Evolutionary conservation across 1,140 invertebrate species (phyloP), one percentile per base, ranked within the genome.

Genomic region (Rhyacophila brunnea): DNA sequence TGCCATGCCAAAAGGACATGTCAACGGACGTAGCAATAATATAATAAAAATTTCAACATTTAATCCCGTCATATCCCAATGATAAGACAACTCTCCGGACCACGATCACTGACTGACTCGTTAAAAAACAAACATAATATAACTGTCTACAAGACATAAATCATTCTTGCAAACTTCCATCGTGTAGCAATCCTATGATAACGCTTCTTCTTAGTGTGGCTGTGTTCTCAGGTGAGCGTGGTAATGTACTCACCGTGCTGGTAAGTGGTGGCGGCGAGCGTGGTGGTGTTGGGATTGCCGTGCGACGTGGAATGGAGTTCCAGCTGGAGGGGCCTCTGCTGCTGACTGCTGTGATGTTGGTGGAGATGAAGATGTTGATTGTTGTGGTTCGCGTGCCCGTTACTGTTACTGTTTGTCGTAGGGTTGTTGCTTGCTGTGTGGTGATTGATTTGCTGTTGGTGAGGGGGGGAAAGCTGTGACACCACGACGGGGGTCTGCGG

Each of bases 401-500:
- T 80, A 66, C n/a, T n/a, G n/a, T n/a, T n/a, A n/a, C n/a, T n/a
- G n/a, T n/a, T n/a, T n/a, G n/a, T n/a, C 70, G 83, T 68, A 80
- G 81, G 70, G 75, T 81, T 66, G 23, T 28, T 28, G 23, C 23
- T 28, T 72, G 80, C 69, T n/a, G n/a, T n/a, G 23, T 9, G 3
- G 23, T 28, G 23, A 28, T 28, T 28, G 23, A 5, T 28, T 28
- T 69, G 80, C 72, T 73, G 75, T 18, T n/a, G n/a, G 73, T 72
- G 72, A 60, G 77, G 74, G 9, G 75, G 74, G n/a, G 75, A 69
- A 20, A 66, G 60, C 40, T 79, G 73, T 38, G 72, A 74, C 59
- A 82, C 76, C 44, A 83, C 86, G 58, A 88, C 80, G 20, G 90
- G 90, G 56, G 89, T 92, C 74, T 90, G 87, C 10, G 89, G 91